Percentiles rank a stretch among this genome's conserved stretches.
Evolutionary conservation across 2,113 vertebrate species (phyloP).

Genomic region (Prochilodus magdalenae): DNA sequence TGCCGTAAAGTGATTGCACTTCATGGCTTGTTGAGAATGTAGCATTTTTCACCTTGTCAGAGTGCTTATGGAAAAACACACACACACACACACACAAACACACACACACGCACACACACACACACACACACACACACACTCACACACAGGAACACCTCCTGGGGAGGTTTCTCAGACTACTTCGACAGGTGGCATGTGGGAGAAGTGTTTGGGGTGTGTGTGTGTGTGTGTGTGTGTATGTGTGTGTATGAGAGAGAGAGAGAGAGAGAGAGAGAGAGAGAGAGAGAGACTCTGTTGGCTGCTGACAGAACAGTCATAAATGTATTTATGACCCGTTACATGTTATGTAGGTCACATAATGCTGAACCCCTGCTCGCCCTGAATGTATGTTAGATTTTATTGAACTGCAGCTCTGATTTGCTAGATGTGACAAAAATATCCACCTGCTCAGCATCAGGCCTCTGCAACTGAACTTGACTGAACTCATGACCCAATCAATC

Average conservation of each 20-base stretch:
- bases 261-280: background rate
- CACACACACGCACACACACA: background rate
- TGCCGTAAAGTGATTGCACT: conserved; percentile 43
- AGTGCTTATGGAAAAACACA: background rate
- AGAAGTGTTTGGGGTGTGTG: background rate
- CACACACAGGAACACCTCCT: conserved; percentile 21
- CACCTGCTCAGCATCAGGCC: background rate
- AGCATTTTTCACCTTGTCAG: conserved; percentile 18
- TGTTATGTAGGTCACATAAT: background rate
- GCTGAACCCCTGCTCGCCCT: background rate
- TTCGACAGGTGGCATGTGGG: conserved; percentile 11
- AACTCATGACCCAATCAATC: no score
- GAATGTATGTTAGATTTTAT: background rate
- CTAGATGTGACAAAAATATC: background rate
- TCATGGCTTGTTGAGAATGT: conserved; percentile 30
- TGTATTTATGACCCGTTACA: background rate
- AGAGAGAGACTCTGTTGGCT: conserved; percentile 2
- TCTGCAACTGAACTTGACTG: no score
- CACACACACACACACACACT: conserved; percentile 33
- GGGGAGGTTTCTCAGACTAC: background rate
- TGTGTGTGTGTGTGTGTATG: background rate
- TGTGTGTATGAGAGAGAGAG: background rate
- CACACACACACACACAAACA: background rate
- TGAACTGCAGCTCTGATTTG: background rate
- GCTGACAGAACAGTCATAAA: background rate